Conservation (phyloP, 2,113 vertebrate species). For the Opisthocomus hoazin region DNA sequence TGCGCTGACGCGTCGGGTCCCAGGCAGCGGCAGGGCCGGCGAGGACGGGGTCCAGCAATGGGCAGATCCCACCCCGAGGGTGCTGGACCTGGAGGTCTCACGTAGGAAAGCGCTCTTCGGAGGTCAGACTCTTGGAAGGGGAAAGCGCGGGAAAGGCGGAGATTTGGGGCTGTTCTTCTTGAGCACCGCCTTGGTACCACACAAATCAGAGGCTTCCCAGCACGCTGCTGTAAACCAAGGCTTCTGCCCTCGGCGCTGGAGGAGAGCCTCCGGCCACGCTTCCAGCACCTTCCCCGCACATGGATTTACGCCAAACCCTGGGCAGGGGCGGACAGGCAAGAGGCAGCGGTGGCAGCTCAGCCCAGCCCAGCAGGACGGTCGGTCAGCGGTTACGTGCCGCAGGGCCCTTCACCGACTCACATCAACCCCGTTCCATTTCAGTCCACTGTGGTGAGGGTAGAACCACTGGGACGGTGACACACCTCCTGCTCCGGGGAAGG, state of each 20-base stretch:
- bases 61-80: not conserved
- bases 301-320: not conserved
- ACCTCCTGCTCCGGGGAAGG: not conserved
- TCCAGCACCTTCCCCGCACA: not conserved
- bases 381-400: fast-evolving
- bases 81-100: not conserved
- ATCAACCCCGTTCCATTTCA: fast-evolving
- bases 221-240: not conserved
- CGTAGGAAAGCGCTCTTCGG: not conserved
- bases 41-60: not conserved
- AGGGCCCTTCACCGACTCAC: not conserved
- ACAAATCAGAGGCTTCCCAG: not conserved
- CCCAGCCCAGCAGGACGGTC: fast-evolving
- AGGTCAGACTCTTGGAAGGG: not conserved
- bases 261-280: not conserved
- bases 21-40: not conserved
- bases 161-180: not conserved
- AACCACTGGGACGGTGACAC: not conserved
- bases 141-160: not conserved
- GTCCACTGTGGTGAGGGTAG: not conserved
- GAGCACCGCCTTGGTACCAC: not conserved
- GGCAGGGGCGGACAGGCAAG: not conserved
- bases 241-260: not conserved
- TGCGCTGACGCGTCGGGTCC: fast-evolving
- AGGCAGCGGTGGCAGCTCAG: not conserved